Evolutionary conservation across 2,113 vertebrate species (phyloP).

Genomic region (Nettapus auritus): DNA sequence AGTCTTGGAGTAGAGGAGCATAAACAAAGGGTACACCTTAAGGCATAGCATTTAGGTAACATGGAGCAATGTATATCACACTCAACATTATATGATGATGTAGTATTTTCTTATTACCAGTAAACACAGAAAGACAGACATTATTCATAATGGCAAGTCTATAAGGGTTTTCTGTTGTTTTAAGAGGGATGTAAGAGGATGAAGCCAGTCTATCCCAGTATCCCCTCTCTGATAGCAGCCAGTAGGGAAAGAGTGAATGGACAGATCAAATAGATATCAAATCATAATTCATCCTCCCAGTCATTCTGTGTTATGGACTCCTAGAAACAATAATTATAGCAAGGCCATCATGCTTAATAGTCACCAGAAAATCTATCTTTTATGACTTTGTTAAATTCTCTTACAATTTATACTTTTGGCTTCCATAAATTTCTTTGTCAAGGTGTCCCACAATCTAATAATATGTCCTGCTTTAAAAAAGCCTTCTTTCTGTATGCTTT

Average conservation of each 20-base stretch:
- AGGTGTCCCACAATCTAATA: not conserved
- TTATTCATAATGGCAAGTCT: not conserved
- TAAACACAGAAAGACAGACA: not conserved
- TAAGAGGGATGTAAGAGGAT: not conserved
- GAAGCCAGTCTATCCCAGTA: not conserved
- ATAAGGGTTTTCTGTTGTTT: not conserved
- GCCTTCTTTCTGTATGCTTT: not conserved
- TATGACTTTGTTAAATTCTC: not conserved
- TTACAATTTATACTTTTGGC: not conserved
- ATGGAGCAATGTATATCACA: too few relatives aligned
- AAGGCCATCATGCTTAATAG: not conserved
- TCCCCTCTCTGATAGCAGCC: not conserved
- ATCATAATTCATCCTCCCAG: not conserved
- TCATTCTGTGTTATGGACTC: not conserved
- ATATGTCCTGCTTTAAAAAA: not conserved
- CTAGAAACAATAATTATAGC: not conserved
- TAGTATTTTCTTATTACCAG: not conserved
- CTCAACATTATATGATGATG: not conserved
- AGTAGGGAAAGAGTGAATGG: not conserved
- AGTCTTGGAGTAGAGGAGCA: not conserved
- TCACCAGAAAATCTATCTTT: not conserved
- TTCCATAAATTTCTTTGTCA: not conserved
- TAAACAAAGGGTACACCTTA: not conserved
- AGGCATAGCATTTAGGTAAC: not conserved
- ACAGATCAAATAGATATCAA: not conserved